Percentiles rank a stretch among this genome's conserved stretches.
These are phyloP conservation scores for Anoplophora glabripennis DNA, from an alignment of 1,140 invertebrate genomes.

Conservation along the genomic window DNA sequence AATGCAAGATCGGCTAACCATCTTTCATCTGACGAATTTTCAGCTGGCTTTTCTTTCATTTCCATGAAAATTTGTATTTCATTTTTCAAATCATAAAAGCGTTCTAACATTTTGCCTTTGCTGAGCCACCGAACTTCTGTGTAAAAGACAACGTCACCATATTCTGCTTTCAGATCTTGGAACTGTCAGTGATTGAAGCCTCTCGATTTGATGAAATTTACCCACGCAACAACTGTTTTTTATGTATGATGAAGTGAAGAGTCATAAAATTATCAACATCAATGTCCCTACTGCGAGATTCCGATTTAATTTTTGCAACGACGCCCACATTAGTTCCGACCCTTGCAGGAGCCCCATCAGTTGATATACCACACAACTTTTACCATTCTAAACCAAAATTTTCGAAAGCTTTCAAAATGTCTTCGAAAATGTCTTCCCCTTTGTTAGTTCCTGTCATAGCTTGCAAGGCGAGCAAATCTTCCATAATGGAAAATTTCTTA, in stretches of 20 bases:
- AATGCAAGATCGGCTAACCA: constrained; percentile 3
- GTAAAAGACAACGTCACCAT: not conserved
- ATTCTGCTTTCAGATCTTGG: not conserved
- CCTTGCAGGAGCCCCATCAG: not conserved
- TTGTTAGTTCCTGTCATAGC: not conserved
- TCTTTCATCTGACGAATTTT: not conserved
- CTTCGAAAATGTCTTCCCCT: not conserved
- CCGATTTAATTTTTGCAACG: not conserved
- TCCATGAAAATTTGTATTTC: not conserved
- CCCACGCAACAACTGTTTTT: not conserved
- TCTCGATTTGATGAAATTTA: not conserved
- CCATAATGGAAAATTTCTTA: not conserved
- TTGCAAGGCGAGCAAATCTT: not conserved
- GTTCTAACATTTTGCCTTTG: not conserved
- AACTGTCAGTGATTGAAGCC: not conserved
- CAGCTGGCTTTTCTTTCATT: constrained; percentile 1
- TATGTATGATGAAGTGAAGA: not conserved
- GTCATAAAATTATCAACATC: not conserved
- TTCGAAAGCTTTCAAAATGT: not conserved
- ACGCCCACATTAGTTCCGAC: not conserved
- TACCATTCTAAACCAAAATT: not conserved
- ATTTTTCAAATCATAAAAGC: not conserved
- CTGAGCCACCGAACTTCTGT: not conserved
- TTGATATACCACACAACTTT: not conserved
- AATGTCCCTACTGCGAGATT: not conserved